Base-by-base conservation (phyloP, 2,888 invertebrate genomes). In the Melipona beecheii region DNA sequence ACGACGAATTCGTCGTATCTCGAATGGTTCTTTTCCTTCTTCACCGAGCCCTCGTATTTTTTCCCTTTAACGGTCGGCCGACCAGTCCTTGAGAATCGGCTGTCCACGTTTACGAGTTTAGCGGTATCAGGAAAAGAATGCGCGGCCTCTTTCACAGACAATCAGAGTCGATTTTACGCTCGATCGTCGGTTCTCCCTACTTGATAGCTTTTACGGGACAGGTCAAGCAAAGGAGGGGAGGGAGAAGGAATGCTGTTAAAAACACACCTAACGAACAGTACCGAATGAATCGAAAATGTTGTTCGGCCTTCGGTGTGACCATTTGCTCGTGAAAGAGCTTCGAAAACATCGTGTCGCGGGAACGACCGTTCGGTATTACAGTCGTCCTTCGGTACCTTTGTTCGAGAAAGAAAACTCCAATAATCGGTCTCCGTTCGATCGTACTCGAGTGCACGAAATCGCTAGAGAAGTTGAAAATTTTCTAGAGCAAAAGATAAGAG, bases 1-100 rank as follows among this genome's bases (percentile, higher is more conserved):
- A 58, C 62, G 50, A 65, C 43, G 27, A n/a, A 43, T 70, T 58
- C 70, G 15, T 15, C 72, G 62, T 58, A 62, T 11, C 68, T 62
- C 54, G 68, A 68, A 54, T 9, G 43, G 52, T 60, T 9, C 58
- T 43, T 43, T 43, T 9, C 68, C 21, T 21, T 69, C 43, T 52
- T 24, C 64, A 27, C 21, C 68, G 21, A 31, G 24, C 79, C 75
- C 58, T 75, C 83, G 68, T 81, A 83, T 72, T 81, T 72, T 72
- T 68, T 56, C 69, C 54, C 2, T 58, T 78, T 81, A 78, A 81
- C 58, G 78, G 58, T 70, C 73, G 21, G 78, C 75, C 85, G 86
- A 77, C 86, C 81, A 87, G 83, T 88, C 90, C 86, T 90, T 89
- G 86, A 89, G 87, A 89, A 89, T 86, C 78, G 87, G 76, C 84